Conservation (phyloP, 2,797 vertebrate genomes). For the Phataginus tricuspis region DNA sequence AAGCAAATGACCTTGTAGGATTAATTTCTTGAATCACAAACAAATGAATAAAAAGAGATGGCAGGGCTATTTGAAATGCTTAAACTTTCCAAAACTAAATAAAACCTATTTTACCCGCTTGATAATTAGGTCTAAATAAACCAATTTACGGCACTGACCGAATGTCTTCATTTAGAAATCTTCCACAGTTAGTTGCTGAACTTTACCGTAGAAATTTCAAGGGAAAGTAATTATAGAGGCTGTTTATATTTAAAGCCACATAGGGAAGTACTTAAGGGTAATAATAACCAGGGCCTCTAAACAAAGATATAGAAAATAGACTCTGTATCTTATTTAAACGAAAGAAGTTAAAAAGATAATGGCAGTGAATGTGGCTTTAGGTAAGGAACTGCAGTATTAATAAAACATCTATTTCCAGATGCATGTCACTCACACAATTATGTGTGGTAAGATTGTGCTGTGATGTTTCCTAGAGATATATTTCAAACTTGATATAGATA, state of each 20-base stretch:
- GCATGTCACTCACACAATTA: not conserved
- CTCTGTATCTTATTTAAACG: conserved; percentile 67
- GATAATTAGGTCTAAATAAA: conserved; percentile 55
- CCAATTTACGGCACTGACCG: conserved; percentile 21
- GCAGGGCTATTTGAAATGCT: conserved; percentile 17
- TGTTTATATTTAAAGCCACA: conserved; percentile 81
- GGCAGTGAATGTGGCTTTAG: not conserved
- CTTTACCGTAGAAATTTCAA: conserved; percentile 78
- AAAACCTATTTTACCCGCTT: conserved; percentile 38
- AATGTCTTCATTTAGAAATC: conserved; percentile 64
- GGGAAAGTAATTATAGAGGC: conserved; percentile 79
- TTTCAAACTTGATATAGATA: not conserved
- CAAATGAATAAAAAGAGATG: conserved; percentile 51
- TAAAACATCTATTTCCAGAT: conserved; percentile 33
- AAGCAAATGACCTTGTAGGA: conserved; percentile 44
- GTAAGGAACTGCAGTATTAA: not conserved
- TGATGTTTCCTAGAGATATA: not conserved
- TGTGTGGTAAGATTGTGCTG: not conserved
- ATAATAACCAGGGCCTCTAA: conserved; percentile 82
- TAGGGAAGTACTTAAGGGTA: conserved; percentile 83
- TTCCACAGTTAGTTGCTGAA: conserved; percentile 71
- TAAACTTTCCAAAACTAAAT: conserved; percentile 48
- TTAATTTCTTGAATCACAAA: conserved; percentile 60
- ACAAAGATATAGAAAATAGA: conserved; percentile 76
- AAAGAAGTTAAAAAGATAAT: conserved; percentile 60